These are phyloP conservation scores for Heliconius erato DNA, from an alignment of 2,888 invertebrate genomes.

Conservation along the genomic window DNA sequence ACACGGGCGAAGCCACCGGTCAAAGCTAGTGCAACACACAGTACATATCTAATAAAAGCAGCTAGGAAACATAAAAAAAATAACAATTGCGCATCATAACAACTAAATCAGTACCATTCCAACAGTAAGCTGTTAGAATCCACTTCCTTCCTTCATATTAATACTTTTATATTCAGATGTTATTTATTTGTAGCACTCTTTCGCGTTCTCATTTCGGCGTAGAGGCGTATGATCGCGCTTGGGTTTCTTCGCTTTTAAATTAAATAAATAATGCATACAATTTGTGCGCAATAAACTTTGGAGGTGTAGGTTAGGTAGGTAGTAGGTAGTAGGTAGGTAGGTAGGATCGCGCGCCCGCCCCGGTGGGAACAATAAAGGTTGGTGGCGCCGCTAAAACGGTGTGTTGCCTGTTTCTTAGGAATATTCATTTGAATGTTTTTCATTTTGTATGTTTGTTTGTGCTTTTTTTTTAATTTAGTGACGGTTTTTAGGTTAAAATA, in stretches of 20 bases:
- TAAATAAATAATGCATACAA: slow-evolving; percentile 85
- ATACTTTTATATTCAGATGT: slow-evolving; percentile 45
- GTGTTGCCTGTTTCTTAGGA: slow-evolving; percentile 25
- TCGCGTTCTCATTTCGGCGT: slow-evolving; percentile 67
- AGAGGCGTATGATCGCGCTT: slow-evolving; percentile 72
- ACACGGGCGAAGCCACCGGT: not conserved
- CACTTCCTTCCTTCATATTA: slow-evolving; percentile 26
- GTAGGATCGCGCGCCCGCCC: slow-evolving; percentile 74
- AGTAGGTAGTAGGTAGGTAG: slow-evolving; percentile 66
- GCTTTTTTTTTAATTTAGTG: not conserved
- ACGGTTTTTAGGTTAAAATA: not conserved
- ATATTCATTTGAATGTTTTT: not conserved
- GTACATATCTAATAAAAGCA: not conserved
- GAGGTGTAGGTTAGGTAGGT: slow-evolving; percentile 72
- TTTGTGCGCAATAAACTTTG: slow-evolving; percentile 84
- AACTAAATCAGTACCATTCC: not conserved
- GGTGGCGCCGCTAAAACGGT: slow-evolving; percentile 65
- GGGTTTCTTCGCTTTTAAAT: slow-evolving; percentile 85
- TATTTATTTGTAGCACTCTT: slow-evolving; percentile 60
- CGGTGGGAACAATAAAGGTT: slow-evolving; percentile 80
- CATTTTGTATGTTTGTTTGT: not conserved
- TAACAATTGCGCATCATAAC: not conserved
- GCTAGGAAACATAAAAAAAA: not conserved
- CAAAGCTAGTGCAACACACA: not conserved
- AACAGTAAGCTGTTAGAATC: slow-evolving; percentile 2